Percentiles rank a stretch among this genome's conserved stretches.
Conservation (phyloP, 2,113 vertebrate species). For the Arenaria interpres region DNA sequence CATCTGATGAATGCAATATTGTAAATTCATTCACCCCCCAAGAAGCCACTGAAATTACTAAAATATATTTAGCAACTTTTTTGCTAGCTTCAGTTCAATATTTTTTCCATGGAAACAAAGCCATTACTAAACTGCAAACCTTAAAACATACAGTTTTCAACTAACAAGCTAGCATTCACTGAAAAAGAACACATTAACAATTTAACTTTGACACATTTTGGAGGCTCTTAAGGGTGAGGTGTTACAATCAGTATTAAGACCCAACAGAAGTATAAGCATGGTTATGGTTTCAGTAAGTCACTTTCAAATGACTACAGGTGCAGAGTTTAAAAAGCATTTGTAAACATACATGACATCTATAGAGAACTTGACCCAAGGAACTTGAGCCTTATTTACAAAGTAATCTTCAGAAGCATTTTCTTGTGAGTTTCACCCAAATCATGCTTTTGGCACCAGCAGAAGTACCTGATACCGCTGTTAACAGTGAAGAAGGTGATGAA, state of each 20-base stretch:
- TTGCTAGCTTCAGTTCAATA: background rate
- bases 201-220: background rate
- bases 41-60: background rate
- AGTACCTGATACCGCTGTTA: accelerated
- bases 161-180: background rate
- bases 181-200: background rate
- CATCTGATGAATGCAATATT: background rate
- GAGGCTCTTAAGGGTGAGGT: background rate
- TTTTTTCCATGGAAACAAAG: background rate
- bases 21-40: background rate
- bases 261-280: background rate
- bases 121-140: background rate
- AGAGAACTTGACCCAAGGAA: background rate
- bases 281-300: background rate
- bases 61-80: background rate
- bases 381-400: background rate
- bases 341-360: background rate
- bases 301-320: background rate
- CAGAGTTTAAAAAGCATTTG: background rate
- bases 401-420: background rate
- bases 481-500: background rate
- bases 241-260: background rate
- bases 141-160: background rate
- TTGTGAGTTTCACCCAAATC: background rate
- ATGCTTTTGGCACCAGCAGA: accelerated